Conservation (phyloP, 2,113 vertebrate genomes). For the Eira barbara region DNA sequence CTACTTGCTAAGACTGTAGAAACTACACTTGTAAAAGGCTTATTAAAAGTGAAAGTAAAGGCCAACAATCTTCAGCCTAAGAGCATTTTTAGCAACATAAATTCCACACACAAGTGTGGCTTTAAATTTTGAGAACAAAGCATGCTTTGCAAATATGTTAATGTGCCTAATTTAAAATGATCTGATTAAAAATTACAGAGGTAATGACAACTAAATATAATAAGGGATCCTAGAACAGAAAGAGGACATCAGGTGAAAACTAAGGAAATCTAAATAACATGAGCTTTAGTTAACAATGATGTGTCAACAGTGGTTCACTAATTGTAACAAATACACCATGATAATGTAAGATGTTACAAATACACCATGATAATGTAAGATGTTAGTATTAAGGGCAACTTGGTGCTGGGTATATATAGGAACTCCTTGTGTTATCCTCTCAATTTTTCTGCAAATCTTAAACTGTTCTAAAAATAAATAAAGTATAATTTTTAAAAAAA, state of each 20-base stretch:
- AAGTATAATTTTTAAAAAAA: background rate
- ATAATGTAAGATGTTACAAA: background rate
- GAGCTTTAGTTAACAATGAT: background rate
- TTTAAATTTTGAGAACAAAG: conserved; percentile 30
- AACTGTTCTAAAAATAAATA: background rate
- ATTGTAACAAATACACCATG: background rate
- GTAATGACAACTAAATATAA: background rate
- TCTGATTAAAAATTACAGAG: background rate
- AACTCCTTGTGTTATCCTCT: background rate
- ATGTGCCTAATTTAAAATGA: background rate
- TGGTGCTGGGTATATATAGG: background rate
- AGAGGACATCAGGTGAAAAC: background rate
- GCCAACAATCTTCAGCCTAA: background rate
- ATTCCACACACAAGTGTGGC: background rate
- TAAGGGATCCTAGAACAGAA: background rate
- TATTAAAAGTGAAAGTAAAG: conserved; percentile 31
- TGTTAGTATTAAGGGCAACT: background rate
- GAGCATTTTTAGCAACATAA: background rate
- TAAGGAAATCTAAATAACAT: background rate
- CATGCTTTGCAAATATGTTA: background rate
- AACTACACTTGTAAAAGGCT: background rate
- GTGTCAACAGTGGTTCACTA: background rate
- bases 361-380: background rate
- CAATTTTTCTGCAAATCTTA: background rate
- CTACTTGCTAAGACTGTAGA: background rate